These are phyloP conservation scores for Noctua pronuba DNA, from an alignment of 2,888 invertebrate species.

Conservation along the genomic window DNA sequence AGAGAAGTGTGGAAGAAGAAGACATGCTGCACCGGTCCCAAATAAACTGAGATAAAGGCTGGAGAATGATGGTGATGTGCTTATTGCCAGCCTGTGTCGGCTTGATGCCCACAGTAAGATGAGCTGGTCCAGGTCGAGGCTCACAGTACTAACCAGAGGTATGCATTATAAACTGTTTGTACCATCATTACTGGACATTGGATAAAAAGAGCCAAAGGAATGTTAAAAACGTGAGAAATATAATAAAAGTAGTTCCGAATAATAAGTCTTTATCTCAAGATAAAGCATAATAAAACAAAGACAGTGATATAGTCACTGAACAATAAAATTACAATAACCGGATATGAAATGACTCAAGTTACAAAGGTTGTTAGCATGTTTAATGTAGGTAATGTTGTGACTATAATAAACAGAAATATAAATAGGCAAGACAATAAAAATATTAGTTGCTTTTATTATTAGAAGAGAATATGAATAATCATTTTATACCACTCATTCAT, in stretches of 20 bases:
- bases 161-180: not conserved
- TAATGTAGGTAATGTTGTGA: constrained; percentile 14
- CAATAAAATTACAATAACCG: constrained; percentile 18
- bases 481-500: not conserved
- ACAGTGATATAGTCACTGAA: not conserved
- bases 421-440: not conserved
- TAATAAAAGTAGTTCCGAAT: not conserved
- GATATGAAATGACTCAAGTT: constrained; percentile 30
- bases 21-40: not conserved
- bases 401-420: not conserved
- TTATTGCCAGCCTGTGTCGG: not conserved
- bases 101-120: not conserved
- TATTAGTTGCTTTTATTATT: constrained; percentile 5
- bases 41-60: not conserved
- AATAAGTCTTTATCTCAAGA: not conserved
- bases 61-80: not conserved
- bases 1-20: not conserved
- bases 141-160: not conserved
- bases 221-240: not conserved
- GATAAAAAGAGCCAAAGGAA: not conserved
- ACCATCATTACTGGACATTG: not conserved
- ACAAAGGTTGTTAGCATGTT: constrained; percentile 22
- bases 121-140: not conserved
- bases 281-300: constrained; percentile 3
- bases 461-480: constrained; percentile 8